A percentile compares a stretch with the other conserved stretches of the same genome.
phyloP scores from a whole-genome alignment of 2,888 invertebrate genomes.

The Erebia ligea region DNA sequence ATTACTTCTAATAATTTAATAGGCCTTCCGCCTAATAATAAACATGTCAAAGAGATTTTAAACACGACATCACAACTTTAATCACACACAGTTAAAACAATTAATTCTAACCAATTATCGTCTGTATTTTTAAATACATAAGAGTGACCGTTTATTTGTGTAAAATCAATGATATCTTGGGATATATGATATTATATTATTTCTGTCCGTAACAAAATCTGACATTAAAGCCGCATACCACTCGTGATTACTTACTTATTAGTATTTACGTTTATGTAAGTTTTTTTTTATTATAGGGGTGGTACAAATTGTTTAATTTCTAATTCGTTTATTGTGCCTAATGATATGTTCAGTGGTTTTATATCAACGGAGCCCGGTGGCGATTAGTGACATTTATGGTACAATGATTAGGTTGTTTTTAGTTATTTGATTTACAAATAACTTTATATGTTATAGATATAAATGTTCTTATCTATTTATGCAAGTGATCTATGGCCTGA shows the following conservation, averaged over 20 bases:
- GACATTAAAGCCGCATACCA: slow-evolving; percentile 72
- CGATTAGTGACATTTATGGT: slow-evolving; percentile 59
- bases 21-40: slow-evolving; percentile 78
- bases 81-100: slow-evolving; percentile 36
- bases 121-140: slow-evolving; percentile 44
- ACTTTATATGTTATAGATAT: slow-evolving; percentile 54
- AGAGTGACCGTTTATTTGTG: slow-evolving; percentile 33
- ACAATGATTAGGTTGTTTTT: slow-evolving; percentile 54
- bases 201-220: slow-evolving; percentile 73
- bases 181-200: slow-evolving; percentile 67
- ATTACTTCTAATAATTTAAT: slow-evolving; percentile 80
- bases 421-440: slow-evolving; percentile 22
- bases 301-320: slow-evolving; percentile 77
- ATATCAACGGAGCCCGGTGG: slow-evolving; percentile 52
- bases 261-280: slow-evolving; percentile 67
- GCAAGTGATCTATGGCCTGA: slow-evolving; percentile 26
- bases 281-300: slow-evolving; percentile 41
- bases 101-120: slow-evolving; percentile 38
- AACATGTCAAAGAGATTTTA: slow-evolving; percentile 77
- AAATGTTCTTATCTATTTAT: slow-evolving; percentile 55
- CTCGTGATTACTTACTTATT: slow-evolving; percentile 66
- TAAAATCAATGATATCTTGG: slow-evolving; percentile 43
- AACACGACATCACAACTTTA: slow-evolving; percentile 63
- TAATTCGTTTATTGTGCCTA: slow-evolving; percentile 72
- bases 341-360: slow-evolving; percentile 65